Base-by-base conservation (phyloP, 2,113 vertebrate genomes). In the Sinocyclocheilus grahami region DNA sequence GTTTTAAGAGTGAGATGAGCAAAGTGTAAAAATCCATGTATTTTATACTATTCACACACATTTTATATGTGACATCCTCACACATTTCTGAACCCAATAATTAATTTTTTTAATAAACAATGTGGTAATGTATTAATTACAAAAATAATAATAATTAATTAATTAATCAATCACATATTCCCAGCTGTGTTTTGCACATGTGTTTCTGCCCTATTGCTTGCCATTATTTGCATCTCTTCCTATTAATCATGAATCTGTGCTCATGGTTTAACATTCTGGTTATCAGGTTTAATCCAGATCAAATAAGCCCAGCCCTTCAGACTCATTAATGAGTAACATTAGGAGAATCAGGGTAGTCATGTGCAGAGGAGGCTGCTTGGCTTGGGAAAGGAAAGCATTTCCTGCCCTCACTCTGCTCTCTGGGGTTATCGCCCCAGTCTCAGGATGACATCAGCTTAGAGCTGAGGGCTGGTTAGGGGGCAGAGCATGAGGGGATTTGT, bases 341-440 rank as follows among this genome's bases (percentile, higher is more conserved):
- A 80, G 78, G 78, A 80, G 58, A 80, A 37, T 80, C 33, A 63
- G 60, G 22, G 24, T 42, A 42, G 37, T 51, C 16, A 48, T 82
- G 60, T 65, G 55, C 20, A 80, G 14, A 39, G 14, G 24, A 55
- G 78, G 37, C 78, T 62, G 37, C 51, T 37, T 2, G 33, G 53
- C 14, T 48, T n/a, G 60, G 79, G 60, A 82, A 82, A 46, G 39
- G 12, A 81, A n/a, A 71, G 10, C 74, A 67, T 67, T 62, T 67
- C 48, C 75, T 72, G 65, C 76, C 37, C 62, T 58, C 4, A 18
- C 51, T 74, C 42, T n/a, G 33, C 33, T 33, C 24, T 63, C 65
- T 69, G 58, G 2, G 85, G 89, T 84, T 89, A 89, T 89, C 83
- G 65, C 80, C 82, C 91, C 27, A 46, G 22, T 80, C 79, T 91